Conservation (phyloP, 1,140 invertebrate species). For the Pseudoatta argentina region DNA sequence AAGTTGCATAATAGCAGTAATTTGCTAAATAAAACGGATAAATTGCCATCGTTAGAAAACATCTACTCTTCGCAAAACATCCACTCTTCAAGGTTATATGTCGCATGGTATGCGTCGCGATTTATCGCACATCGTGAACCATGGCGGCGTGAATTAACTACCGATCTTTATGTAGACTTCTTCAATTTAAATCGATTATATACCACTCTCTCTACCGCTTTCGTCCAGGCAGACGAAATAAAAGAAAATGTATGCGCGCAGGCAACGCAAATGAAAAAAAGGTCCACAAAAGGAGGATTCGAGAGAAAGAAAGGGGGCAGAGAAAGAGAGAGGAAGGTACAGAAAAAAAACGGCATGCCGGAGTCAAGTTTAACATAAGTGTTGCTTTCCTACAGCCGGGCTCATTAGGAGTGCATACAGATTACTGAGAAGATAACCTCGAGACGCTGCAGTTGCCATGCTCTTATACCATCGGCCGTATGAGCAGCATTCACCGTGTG, state of each 20-base stretch:
- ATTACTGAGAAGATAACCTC: conserved; percentile 78
- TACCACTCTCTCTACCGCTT: conserved; percentile 27
- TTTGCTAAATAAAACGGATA: background rate
- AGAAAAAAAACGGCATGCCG: conserved; percentile 67
- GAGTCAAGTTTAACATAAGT: conserved; percentile 77
- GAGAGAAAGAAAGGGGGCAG: conserved; percentile 39
- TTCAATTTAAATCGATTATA: conserved; percentile 73
- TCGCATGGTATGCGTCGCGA: conserved; percentile 19
- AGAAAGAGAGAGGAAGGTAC: conserved; percentile 23
- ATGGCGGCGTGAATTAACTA: conserved; percentile 66
- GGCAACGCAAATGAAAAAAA: conserved; percentile 35
- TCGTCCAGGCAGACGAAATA: conserved; percentile 33
- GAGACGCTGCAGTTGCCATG: conserved; percentile 71
- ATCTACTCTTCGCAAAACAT: background rate
- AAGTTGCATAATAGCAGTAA: background rate
- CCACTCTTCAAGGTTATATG: conserved; percentile 52
- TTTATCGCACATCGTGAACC: conserved; percentile 60
- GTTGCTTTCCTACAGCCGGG: conserved; percentile 75
- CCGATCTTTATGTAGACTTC: conserved; percentile 68
- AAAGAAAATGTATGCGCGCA: conserved; percentile 29
- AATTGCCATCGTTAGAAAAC: conserved; percentile 7
- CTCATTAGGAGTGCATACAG: conserved; percentile 78
- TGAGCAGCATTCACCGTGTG: conserved; percentile 67
- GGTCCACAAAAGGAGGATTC: conserved; percentile 4
- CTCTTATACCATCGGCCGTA: conserved; percentile 67